phyloP scores from a whole-genome alignment of 2,888 invertebrate species.

The Platynereis dumerilii region DNA sequence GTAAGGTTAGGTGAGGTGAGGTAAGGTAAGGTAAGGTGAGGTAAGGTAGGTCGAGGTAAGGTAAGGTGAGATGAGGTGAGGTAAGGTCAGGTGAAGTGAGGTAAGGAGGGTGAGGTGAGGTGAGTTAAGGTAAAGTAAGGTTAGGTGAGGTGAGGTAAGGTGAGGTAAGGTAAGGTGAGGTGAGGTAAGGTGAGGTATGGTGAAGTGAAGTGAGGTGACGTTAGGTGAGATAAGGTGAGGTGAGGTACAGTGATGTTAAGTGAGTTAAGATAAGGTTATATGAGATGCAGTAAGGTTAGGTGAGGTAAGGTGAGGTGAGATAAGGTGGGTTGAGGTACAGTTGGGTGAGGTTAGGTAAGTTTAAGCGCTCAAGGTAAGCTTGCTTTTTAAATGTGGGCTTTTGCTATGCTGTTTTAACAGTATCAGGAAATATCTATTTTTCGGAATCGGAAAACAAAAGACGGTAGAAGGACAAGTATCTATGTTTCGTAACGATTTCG shows the following conservation, averaged over 20 bases:
- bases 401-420: too few relatives aligned
- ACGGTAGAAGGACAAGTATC: too few relatives aligned
- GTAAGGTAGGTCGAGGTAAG: too few relatives aligned
- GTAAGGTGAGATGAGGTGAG: conserved; percentile 1
- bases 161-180: conserved; percentile 9
- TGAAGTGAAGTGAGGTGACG: conserved; percentile 7
- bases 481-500: too few relatives aligned
- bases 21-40: too few relatives aligned
- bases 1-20: too few relatives aligned
- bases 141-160: conserved; percentile 6
- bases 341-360: conserved; percentile 4
- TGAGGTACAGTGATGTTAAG: conserved; percentile 5
- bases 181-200: not conserved
- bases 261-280: conserved; percentile 1
- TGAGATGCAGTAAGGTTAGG: conserved; percentile 6
- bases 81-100: conserved; percentile 13
- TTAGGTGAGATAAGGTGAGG: not conserved
- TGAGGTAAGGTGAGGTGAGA: not conserved
- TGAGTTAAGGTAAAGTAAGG: conserved; percentile 5
- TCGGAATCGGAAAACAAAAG: too few relatives aligned
- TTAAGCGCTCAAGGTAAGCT: too few relatives aligned
- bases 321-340: not conserved
- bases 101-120: conserved; percentile 12
- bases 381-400: too few relatives aligned
- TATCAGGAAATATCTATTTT: too few relatives aligned